Percentiles rank a stretch among this genome's conserved stretches.
These are phyloP conservation scores for Misgurnus mizolepis DNA, from an alignment of 2,113 vertebrate species.

Conservation along the genomic window DNA sequence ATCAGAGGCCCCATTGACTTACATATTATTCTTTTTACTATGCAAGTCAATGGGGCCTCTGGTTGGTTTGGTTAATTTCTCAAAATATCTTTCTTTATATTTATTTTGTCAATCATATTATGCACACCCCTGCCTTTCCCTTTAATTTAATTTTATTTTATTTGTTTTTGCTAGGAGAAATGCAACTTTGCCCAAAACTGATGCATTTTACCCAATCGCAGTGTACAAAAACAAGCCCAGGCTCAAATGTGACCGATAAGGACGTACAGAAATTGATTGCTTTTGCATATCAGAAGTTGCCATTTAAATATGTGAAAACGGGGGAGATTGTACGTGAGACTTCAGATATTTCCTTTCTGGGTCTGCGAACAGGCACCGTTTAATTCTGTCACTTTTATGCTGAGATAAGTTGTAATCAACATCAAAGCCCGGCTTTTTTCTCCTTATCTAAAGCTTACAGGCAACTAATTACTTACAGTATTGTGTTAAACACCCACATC, in stretches of 20 bases:
- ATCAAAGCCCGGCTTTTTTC: slow-evolving; percentile 56
- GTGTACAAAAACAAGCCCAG: neutral
- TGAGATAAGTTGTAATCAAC: slow-evolving; percentile 55
- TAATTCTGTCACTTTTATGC: slow-evolving; percentile 37
- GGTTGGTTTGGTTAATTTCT: too few species aligned
- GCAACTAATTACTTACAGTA: slow-evolving; percentile 61
- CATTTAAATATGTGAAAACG: neutral
- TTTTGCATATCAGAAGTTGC: slow-evolving; percentile 6
- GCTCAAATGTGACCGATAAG: slow-evolving; percentile 6
- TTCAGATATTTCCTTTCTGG: slow-evolving; percentile 40
- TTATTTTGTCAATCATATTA: slow-evolving; percentile 44
- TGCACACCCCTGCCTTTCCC: slow-evolving; percentile 19
- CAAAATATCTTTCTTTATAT: neutral
- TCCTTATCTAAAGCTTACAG: slow-evolving; percentile 68
- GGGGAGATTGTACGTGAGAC: slow-evolving; percentile 14
- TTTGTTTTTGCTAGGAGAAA: neutral
- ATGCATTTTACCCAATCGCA: neutral
- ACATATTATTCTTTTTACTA: too few species aligned
- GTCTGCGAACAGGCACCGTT: slow-evolving; percentile 27
- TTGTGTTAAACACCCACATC: slow-evolving; percentile 53
- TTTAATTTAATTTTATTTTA: slow-evolving; percentile 4
- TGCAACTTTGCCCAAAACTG: neutral
- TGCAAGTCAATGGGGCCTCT: too few species aligned
- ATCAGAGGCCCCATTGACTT: too few species aligned
- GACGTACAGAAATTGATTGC: slow-evolving; percentile 7